Base-by-base conservation (phyloP, 2,797 vertebrate species). In the Platyrinchus mystaceus region DNA sequence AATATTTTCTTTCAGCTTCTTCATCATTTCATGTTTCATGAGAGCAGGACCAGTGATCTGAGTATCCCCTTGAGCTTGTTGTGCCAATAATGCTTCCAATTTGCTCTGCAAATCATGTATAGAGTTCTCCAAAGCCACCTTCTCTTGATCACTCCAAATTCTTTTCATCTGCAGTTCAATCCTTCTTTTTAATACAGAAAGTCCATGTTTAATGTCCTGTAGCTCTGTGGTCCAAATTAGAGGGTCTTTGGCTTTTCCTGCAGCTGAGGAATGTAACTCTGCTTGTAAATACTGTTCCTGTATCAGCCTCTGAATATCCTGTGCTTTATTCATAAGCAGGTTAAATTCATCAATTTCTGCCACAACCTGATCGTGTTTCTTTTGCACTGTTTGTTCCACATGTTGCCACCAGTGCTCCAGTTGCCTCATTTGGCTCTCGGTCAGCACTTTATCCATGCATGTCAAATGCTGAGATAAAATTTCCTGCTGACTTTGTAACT, bases 371-470 rank as follows among this genome's bases (percentile, higher is more conserved):
- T 98, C 96, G 17, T 97, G 87, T 30, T 94, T 97, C 93, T 96
- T 98, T 71, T 98, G 98, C 26, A 98, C 93, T 15, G 93, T 87
- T 21, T 96, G 98, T 56, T 98, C 98, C 60, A 98, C 92, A 12
- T 92, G 93, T 67, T 97, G 97, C 98, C 99, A 99, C 69, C 96
- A 94, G 12, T 89, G 95, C 55, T 98, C 98, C 14, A 99, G 97
- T 23, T 96, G 97, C 60, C 92, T 97, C 83, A 98, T 97, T 22
- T 98, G 98, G 41, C 85, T 97, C 74, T 97, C 96, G 3, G 98
- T 96, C 24, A 97, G 84, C 50, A 97, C 97, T 89, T 92, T 97
- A 84, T 99, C 98, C 84, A 97, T 96, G 58, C 70, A 95, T 7
- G 97, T 98, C 80, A 99, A 97, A 49, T 95, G 94, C 12, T 89